A percentile compares a stretch with the other conserved stretches of the same genome.
phyloP scores from a whole-genome alignment of 2,888 invertebrate species.

The Caradrina kadenii region DNA sequence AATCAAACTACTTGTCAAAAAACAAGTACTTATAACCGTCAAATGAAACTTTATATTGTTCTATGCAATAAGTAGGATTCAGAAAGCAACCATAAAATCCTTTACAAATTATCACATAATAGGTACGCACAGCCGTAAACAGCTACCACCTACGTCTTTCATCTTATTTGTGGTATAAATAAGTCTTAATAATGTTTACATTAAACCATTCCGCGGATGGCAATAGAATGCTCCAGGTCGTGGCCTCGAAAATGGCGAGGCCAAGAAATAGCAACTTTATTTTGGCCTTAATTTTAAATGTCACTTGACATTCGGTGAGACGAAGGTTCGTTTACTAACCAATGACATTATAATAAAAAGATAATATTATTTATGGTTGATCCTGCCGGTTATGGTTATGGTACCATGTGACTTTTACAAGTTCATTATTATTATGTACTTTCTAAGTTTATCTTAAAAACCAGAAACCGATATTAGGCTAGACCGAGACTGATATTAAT shows the following conservation, averaged over 20 bases:
- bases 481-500: no score
- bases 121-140: constrained; percentile 47
- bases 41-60: not conserved
- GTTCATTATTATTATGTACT: no score
- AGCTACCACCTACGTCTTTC: constrained; percentile 29
- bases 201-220: constrained; percentile 53
- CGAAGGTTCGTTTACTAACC: no score
- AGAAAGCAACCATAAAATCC: constrained; percentile 26
- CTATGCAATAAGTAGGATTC: not conserved
- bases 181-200: constrained; percentile 59
- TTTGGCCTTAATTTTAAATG: not conserved
- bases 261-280: not conserved
- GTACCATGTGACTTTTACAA: no score
- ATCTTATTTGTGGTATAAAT: constrained; percentile 59
- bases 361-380: no score
- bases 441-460: no score
- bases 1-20: no score
- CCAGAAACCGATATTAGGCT: no score
- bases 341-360: no score
- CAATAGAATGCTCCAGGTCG: constrained; percentile 25
- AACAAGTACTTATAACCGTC: no score
- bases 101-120: constrained; percentile 44
- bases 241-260: constrained; percentile 39
- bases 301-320: no score
- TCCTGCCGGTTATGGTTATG: no score